Base-by-base conservation (phyloP, 2,113 vertebrate species). In the Lucifuga dentata region DNA sequence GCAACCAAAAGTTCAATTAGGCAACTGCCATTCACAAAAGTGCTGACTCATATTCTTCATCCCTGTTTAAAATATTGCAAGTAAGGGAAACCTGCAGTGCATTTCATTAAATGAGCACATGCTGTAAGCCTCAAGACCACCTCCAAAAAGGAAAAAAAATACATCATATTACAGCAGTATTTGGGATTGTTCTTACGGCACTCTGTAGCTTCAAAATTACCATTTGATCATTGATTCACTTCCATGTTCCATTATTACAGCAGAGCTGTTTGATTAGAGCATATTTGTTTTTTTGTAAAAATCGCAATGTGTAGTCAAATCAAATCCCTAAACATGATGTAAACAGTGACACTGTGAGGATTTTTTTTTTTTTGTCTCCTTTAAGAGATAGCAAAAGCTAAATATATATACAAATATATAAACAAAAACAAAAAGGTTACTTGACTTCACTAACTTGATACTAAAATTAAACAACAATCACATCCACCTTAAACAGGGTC, bases 341-440 rank as follows among this genome's bases (percentile, higher is more conserved):
- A 68, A 72, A 68, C 59, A 63, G 46, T 68, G 57, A 72, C 61
- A 48, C 57, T 10, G 13, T 23, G 56, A 68, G 76, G 33, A 51
- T 60, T 63, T 29, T 19, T 20, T 45, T 56, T 43, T 58, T 62
- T 63, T 43, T 13, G 62, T 48, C 44, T 19, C 51, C 72, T 60
- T 67, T 52, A 46, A 46, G 69, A 56, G 60, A 51, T 26, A 58
- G 32, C 51, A 26, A 70, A 70, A 81, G 73, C n/a, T n/a, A n/a
- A n/a, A n/a, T n/a, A n/a, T n/a, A n/a, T n/a, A n/a, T n/a, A n/a
- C n/a, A n/a, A n/a, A n/a, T n/a, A n/a, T n/a, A n/a, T n/a, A n/a
- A n/a, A n/a, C n/a, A n/a, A n/a, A n/a, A n/a, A n/a, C n/a, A n/a
- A 76, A 51, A 73, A 49, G 84, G 88, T 88, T 89, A 84, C 67